Percentiles rank a stretch among this genome's conserved stretches.
phyloP scores from a whole-genome alignment of 2,113 vertebrate species.

The Dicaeum eximium region DNA sequence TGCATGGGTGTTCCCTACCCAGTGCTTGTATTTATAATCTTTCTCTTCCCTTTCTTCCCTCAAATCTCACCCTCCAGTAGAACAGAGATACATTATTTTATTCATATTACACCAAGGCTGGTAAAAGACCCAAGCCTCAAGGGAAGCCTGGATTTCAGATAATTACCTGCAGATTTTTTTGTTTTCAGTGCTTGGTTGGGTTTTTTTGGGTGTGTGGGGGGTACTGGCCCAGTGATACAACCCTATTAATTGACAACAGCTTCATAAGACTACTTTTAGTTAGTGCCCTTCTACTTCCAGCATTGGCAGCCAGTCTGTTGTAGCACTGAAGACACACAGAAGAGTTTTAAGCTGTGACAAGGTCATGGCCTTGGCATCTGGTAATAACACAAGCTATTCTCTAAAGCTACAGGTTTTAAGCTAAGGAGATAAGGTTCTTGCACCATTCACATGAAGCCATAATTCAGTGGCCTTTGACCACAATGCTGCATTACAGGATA shows the following conservation, averaged over 20 bases:
- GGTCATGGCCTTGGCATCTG: neutral
- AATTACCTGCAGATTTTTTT: neutral
- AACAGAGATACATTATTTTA: neutral
- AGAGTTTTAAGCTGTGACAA: neutral
- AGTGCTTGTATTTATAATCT: neutral
- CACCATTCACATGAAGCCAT: neutral
- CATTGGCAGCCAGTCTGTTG: neutral
- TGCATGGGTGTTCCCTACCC: neutral
- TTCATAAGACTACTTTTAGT: neutral
- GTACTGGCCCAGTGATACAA: neutral
- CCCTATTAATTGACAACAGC: neutral
- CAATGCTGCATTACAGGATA: neutral
- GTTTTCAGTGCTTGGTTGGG: neutral
- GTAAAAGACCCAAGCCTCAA: neutral
- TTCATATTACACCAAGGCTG: neutral
- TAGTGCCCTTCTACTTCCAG: neutral
- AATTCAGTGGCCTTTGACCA: neutral
- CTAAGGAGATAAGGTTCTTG: constrained; percentile 2
- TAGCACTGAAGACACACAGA: neutral
- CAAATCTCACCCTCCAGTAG: neutral
- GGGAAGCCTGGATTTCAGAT: neutral
- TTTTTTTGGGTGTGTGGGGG: neutral
- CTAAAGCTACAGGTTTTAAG: constrained; percentile 2
- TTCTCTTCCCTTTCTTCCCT: neutral
- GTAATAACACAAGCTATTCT: neutral